Percentiles rank a stretch among this genome's conserved stretches.
Conservation (phyloP, 2,113 vertebrate genomes). For the Microcebus ravelobensis region DNA sequence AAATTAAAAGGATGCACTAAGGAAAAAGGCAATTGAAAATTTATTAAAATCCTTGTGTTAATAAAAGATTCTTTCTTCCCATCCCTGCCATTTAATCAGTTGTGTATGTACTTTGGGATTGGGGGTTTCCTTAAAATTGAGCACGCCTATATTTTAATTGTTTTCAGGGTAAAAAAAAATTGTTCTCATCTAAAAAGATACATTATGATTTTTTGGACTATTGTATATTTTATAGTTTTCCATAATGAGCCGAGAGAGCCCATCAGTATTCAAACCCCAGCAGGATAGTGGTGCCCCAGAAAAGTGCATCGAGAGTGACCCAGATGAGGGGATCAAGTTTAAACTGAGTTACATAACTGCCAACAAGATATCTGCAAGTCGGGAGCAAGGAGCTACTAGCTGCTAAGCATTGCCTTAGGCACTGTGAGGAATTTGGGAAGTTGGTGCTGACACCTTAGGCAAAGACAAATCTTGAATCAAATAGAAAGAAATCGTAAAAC, state of each 20-base stretch:
- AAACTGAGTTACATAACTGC: not conserved
- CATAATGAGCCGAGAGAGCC: slow-evolving; percentile 52
- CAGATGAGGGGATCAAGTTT: not conserved
- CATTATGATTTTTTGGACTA: not conserved
- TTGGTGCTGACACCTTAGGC: not conserved
- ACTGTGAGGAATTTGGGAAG: not conserved
- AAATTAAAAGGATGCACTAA: not conserved
- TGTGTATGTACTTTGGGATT: not conserved
- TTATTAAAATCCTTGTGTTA: not conserved
- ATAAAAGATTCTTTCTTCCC: not conserved
- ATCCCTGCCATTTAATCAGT: not conserved
- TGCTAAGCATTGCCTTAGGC: not conserved
- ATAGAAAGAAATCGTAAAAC: not conserved
- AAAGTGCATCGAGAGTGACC: slow-evolving; percentile 53
- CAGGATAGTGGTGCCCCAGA: slow-evolving; percentile 60
- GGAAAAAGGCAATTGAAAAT: not conserved
- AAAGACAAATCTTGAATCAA: not conserved
- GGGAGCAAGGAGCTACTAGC: not conserved
- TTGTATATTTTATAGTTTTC: slow-evolving; percentile 38
- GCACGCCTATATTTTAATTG: not conserved
- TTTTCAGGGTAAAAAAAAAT: slow-evolving; percentile 19
- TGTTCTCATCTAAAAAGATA: not conserved
- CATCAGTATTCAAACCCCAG: slow-evolving; percentile 48
- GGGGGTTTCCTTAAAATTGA: not conserved
- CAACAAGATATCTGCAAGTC: not conserved